phyloP scores from a whole-genome alignment of 2,888 invertebrate genomes.

The Tryphoninae sp. region DNA sequence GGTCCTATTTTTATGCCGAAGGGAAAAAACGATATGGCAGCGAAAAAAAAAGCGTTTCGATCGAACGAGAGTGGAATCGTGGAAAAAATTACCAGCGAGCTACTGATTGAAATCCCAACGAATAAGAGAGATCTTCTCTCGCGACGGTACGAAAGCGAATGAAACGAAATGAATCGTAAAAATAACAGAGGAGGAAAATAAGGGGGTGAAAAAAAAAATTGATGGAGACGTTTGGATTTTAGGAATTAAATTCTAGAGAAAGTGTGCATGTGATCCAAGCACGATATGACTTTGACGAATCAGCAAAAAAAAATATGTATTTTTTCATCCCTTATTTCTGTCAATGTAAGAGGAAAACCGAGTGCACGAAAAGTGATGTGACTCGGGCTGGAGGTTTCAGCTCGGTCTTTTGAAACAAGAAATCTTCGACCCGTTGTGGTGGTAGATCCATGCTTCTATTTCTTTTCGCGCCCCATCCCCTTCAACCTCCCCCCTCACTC shows the following conservation, averaged over 20 bases:
- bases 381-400: conserved; percentile 11
- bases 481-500: conserved; percentile 11
- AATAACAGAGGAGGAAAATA: background rate
- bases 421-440: conserved; percentile 15
- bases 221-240: background rate
- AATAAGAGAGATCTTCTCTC: background rate
- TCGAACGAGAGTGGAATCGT: background rate
- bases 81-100: conserved; percentile 11
- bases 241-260: background rate
- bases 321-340: background rate
- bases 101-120: conserved; percentile 27
- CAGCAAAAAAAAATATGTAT: background rate
- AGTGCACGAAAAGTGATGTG: background rate
- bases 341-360: background rate
- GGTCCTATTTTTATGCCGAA: conserved; percentile 19
- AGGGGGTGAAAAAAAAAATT: background rate
- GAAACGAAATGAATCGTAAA: conserved; percentile 28
- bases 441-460: conserved; percentile 2
- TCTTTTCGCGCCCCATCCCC: background rate
- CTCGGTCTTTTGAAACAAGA: background rate
- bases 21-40: background rate
- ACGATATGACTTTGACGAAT: background rate
- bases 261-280: background rate
- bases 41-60: background rate
- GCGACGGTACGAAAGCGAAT: conserved; percentile 19